A percentile compares a stretch with the other conserved stretches of the same genome.
Evolutionary conservation across 2,888 invertebrate genomes (phyloP).

Genomic region (Lamproptera curius): DNA sequence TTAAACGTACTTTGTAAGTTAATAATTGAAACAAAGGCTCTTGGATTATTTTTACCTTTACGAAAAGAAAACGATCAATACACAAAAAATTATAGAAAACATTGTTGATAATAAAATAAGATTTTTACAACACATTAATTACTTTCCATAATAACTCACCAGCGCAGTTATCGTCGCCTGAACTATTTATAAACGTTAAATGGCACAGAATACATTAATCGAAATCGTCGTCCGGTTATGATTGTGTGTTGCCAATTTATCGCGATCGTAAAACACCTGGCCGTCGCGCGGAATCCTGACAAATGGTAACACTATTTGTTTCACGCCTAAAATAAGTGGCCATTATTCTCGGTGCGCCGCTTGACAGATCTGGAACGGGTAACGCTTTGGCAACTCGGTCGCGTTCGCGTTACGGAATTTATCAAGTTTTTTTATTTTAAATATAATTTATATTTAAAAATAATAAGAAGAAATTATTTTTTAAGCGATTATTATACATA

Average conservation of each 20-base stretch:
- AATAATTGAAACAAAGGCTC: too few species aligned
- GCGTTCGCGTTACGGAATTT: constrained; percentile 17
- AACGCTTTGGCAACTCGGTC: constrained; percentile 46
- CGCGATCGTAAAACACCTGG: constrained; percentile 9
- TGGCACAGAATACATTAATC: neutral
- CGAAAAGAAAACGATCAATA: too few species aligned
- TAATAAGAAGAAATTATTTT: too few species aligned
- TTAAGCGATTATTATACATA: constrained; percentile 30
- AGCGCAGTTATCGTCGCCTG: too few species aligned
- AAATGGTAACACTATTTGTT: constrained; percentile 39
- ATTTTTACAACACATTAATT: too few species aligned
- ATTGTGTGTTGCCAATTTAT: constrained; percentile 1
- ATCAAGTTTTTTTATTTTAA: constrained; percentile 22
- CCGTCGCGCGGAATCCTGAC: constrained; percentile 13
- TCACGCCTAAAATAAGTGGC: constrained; percentile 66
- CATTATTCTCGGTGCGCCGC: constrained; percentile 58
- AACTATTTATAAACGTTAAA: too few species aligned
- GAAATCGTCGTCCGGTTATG: neutral
- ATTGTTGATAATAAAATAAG: neutral
- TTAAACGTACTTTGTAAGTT: too few species aligned
- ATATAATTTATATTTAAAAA: constrained; percentile 12
- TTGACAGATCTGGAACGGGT: constrained; percentile 70
- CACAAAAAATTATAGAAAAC: too few species aligned
- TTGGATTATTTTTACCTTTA: too few species aligned
- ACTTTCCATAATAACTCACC: too few species aligned